Base-by-base conservation (phyloP, 2,888 invertebrate genomes). In the Drosophila merina region DNA sequence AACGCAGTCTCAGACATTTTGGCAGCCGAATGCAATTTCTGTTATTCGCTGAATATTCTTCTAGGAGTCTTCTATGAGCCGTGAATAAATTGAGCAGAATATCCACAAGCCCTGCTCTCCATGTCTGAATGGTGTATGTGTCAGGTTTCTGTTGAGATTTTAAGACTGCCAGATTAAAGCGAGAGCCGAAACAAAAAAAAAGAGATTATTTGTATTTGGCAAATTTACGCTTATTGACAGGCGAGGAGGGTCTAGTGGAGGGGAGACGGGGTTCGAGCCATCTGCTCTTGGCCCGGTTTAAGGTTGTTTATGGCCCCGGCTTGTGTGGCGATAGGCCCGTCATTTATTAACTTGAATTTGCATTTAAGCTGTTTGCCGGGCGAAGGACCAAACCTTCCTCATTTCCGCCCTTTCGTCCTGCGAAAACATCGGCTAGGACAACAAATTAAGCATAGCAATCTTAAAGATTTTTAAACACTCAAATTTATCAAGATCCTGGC, bases 151-250 rank as follows among this genome's bases (percentile, higher is more conserved):
- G 84, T 57, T 75, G 75, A 77, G 80, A 86, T 73, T 83, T 74
- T 70, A 83, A 76, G 74, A 69, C 74, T 26, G 36, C 2, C 10
- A 71, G 82, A 57, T 80, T 80, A 76, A 51, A 50, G 30, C 9
- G 55, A 56, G 49, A 40, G 57, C 52, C 56, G 63, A 51, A 67
- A 68, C 58, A 69, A 31, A 55, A 76, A 76, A 69, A 70, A 76
- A 20, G 67, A 70, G 71, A 77, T 77, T 74, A 80, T 80, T 80
- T 80, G 76, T 73, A 72, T 80, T 86, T 82, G 81, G 86, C 86
- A 82, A 86, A 86, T 82, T 86, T 86, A 76, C 86, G 84, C 86
- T 80, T 84, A 80, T 82, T 86, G 80, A 54, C 60, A 44, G 50
- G n/a, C 31, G 25, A 30, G 33, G 26, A n/a, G 8, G 49, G 30